Conservation (phyloP, 2,888 invertebrate species). For the Cactoblastis cactorum region DNA sequence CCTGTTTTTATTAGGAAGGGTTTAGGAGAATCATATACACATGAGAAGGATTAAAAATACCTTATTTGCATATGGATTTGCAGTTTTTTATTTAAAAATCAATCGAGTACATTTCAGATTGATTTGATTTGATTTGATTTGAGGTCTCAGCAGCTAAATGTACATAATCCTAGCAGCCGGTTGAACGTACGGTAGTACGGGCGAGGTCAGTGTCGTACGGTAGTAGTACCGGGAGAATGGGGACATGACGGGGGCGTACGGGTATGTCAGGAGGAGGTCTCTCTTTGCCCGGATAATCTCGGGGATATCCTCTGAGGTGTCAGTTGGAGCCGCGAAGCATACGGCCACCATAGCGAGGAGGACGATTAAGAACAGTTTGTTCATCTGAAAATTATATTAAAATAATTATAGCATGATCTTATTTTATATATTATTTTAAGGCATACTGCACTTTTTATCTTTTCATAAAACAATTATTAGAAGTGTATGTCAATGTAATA, state of each 20-base stretch:
- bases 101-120: no score
- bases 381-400: slow-evolving; percentile 19
- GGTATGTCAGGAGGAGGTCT: not conserved
- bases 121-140: no score
- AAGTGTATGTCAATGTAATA: no score
- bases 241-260: not conserved
- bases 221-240: not conserved
- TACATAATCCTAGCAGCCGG: not conserved
- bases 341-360: slow-evolving; percentile 16
- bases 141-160: no score
- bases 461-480: no score
- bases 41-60: no score
- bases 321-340: slow-evolving; percentile 13
- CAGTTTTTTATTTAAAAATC: no score
- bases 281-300: not conserved
- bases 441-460: not conserved
- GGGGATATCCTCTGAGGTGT: not conserved
- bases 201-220: not conserved
- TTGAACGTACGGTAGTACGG: not conserved
- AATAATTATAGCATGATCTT: not conserved
- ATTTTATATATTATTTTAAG: not conserved
- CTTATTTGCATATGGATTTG: no score
- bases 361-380: slow-evolving; percentile 19
- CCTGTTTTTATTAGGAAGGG: no score
- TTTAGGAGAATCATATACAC: no score